A percentile compares a stretch with the other conserved stretches of the same genome.
These are phyloP conservation scores for Tetragonula clypearis DNA, from an alignment of 1,140 invertebrate species.

Conservation along the genomic window DNA sequence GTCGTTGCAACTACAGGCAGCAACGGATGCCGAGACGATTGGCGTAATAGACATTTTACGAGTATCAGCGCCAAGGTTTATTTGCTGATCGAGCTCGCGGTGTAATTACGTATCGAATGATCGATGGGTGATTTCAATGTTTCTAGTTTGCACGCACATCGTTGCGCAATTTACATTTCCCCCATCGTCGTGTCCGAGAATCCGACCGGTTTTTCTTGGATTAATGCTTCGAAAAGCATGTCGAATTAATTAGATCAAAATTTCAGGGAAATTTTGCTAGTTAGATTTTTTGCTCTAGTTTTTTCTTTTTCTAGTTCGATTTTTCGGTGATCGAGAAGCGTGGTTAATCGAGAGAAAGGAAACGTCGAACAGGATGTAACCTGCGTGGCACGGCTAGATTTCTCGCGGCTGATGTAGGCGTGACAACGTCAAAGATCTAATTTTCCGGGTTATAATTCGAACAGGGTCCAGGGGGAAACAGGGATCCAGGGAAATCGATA, in stretches of 20 bases:
- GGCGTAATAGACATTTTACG: constrained; percentile 49
- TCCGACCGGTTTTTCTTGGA: too few species aligned
- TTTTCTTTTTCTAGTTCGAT: background rate
- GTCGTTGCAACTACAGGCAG: constrained; percentile 15
- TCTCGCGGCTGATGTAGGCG: constrained; percentile 13
- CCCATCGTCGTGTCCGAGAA: too few species aligned
- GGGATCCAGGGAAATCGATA: constrained; percentile 20
- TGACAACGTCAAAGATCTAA: constrained; percentile 47
- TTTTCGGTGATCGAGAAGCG: background rate
- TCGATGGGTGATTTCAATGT: background rate
- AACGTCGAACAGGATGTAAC: background rate
- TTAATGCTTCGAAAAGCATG: too few species aligned
- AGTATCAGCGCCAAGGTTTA: constrained; percentile 25
- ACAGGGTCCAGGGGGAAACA: background rate
- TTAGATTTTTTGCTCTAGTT: background rate
- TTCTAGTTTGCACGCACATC: background rate
- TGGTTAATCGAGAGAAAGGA: background rate
- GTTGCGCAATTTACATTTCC: too few species aligned
- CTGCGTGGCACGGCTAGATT: background rate
- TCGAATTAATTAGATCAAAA: too few species aligned
- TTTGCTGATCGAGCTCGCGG: constrained; percentile 21
- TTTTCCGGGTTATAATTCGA: constrained; percentile 45
- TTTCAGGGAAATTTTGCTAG: too few species aligned
- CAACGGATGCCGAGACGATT: background rate
- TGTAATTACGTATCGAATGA: constrained; percentile 16